Base-by-base conservation (phyloP, 2,888 invertebrate genomes). In the Ormyrus labotus region DNA sequence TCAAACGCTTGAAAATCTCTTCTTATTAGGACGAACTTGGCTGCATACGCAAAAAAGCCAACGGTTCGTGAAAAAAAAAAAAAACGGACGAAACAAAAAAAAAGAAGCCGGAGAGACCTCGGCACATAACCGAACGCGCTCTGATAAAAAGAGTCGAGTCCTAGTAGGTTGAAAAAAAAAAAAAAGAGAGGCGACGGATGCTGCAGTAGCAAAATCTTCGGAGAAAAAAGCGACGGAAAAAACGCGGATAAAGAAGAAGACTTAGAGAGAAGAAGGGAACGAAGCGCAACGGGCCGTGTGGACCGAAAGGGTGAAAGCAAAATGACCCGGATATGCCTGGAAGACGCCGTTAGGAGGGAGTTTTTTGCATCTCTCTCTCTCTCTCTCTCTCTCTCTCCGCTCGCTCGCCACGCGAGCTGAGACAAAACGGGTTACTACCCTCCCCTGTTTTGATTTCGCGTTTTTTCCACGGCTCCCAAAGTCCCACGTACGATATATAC, bases 371-470 rank as follows among this genome's bases (percentile, higher is more conserved):
- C 81, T 82, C 76, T 71, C 74, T 75, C 63, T n/a, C 47, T 50
- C 13, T n/a, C n/a, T n/a, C n/a, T n/a, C n/a, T 53, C 60, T n/a
- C 47, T 50, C 13, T 34, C 34, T 34, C 34, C 2, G 2, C 34
- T 34, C 34, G 34, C 34, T 34, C 34, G 34, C 34, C 34, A 34
- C 34, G 34, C 34, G 34, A 34, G 45, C 50, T 50, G 76, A 77
- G 47, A 81, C 63, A 80, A 80, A 82, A 84, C 82, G 82, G 82
- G 84, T 85, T 84, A 71, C 80, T 55, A 64, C 78, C 63, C 83
- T 34, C 34, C 87, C 86, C 84, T 84, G 84, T 85, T 86, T 85
- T 83, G 84, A 84, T 84, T 87, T 85, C 83, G 83, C 84, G 85
- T 86, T 85, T 84, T 85, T 82, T 47, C n/a, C n/a, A 69, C 61